Percentiles rank a stretch among this genome's conserved stretches.
phyloP scores from a whole-genome alignment of 2,113 vertebrate species.

The Sturnira hondurensis region DNA sequence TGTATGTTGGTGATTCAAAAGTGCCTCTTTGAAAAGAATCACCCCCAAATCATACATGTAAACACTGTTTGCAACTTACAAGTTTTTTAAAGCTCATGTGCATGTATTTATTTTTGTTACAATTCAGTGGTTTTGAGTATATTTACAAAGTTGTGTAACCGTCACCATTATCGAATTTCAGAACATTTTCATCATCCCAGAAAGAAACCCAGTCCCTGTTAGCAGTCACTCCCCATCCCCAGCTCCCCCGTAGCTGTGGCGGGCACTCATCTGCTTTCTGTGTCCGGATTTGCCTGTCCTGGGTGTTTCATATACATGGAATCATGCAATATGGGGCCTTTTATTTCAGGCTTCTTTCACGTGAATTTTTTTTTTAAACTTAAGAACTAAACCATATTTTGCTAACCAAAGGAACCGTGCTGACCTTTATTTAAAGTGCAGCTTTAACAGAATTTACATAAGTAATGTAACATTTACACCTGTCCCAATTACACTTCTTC shows the following conservation, averaged over 20 bases:
- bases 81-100: not conserved
- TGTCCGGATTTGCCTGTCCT: not conserved
- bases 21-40: constrained; percentile 4
- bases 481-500: constrained; percentile 23
- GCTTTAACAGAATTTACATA: constrained; percentile 19
- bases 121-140: not conserved
- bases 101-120: constrained; percentile 2
- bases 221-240: not conserved
- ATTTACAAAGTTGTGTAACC: not conserved
- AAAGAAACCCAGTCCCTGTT: not conserved
- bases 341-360: not conserved
- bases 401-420: not conserved
- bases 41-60: not conserved
- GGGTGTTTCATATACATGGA: not conserved
- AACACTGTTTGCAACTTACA: not conserved
- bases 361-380: not conserved
- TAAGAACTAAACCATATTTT: constrained; percentile 17
- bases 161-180: not conserved
- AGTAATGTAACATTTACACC: constrained; percentile 29
- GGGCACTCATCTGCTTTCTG: not conserved
- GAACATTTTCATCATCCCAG: not conserved
- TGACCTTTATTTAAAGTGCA: constrained; percentile 40
- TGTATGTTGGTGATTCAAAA: not conserved
- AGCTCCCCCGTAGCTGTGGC: not conserved
- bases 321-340: not conserved